These are phyloP conservation scores for Uloborus diversus DNA, from an alignment of 1,140 invertebrate species.

Conservation along the genomic window DNA sequence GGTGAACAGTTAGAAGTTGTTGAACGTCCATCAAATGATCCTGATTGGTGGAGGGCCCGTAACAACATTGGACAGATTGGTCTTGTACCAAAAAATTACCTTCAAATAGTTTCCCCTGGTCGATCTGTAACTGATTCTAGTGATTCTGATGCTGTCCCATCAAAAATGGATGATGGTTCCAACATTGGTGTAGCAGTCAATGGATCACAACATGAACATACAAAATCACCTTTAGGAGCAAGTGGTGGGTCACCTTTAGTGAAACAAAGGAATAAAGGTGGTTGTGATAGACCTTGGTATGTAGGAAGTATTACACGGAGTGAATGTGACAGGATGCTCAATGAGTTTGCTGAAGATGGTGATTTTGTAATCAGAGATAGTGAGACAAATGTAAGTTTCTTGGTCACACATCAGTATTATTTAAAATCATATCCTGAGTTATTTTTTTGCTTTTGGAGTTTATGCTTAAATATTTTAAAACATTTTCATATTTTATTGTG, in stretches of 20 bases:
- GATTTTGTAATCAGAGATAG: constrained; percentile 98
- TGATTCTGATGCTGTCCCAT: constrained; percentile 39
- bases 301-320: constrained; percentile 93
- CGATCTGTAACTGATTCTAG: constrained; percentile 40
- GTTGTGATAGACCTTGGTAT: constrained; percentile 80
- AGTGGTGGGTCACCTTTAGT: constrained; percentile 42
- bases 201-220: constrained; percentile 41
- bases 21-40: constrained; percentile 93
- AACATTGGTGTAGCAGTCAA: constrained; percentile 32
- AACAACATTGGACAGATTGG: constrained; percentile 90
- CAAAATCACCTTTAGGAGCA: constrained; percentile 25
- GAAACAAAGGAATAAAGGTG: constrained; percentile 41
- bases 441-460: too few relatives aligned
- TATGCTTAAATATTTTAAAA: too few relatives aligned
- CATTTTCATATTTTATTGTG: too few relatives aligned
- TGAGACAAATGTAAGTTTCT: constrained; percentile 94
- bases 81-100: constrained; percentile 95
- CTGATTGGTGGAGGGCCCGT: constrained; percentile 97
- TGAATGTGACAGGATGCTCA: constrained; percentile 93
- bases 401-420: too few relatives aligned
- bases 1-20: constrained; percentile 93
- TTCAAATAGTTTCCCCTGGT: constrained; percentile 72
- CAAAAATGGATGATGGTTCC: constrained; percentile 24
- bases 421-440: too few relatives aligned
- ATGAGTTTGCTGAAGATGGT: constrained; percentile 93